These are phyloP conservation scores for Cyanoliseus patagonus DNA, from an alignment of 2,113 vertebrate species.

Conservation along the genomic window DNA sequence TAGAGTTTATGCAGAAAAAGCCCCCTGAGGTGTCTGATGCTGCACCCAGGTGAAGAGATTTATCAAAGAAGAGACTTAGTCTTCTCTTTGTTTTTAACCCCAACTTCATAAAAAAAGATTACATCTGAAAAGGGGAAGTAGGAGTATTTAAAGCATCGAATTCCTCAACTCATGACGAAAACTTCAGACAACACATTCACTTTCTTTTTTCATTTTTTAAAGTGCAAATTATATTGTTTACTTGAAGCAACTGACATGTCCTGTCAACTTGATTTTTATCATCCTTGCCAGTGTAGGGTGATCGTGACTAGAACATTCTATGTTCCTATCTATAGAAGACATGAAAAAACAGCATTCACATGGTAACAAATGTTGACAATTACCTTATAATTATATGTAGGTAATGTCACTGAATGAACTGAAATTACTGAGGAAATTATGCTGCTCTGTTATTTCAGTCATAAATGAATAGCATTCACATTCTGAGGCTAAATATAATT, in stretches of 20 bases:
- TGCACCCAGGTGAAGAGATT: neutral
- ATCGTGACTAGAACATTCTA: slow-evolving; percentile 39
- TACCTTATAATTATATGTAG: slow-evolving; percentile 81
- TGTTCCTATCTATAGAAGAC: slow-evolving; percentile 31
- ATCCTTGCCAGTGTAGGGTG: slow-evolving; percentile 27
- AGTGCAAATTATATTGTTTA: slow-evolving; percentile 43
- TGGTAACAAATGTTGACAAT: slow-evolving; percentile 77
- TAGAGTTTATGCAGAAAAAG: neutral
- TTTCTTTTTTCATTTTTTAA: slow-evolving; percentile 28
- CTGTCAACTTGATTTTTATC: slow-evolving; percentile 56
- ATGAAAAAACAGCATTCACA: slow-evolving; percentile 44
- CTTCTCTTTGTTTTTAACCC: neutral
- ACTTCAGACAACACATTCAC: slow-evolving; percentile 54
- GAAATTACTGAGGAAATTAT: slow-evolving; percentile 80
- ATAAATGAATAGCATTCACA: slow-evolving; percentile 62
- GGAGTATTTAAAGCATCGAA: slow-evolving; percentile 5
- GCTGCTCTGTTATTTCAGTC: slow-evolving; percentile 69
- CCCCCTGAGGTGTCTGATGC: neutral
- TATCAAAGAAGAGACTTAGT: neutral
- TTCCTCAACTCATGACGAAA: slow-evolving; percentile 24
- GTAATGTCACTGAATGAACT: slow-evolving; percentile 80
- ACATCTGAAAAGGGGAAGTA: neutral
- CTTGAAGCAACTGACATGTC: slow-evolving; percentile 33
- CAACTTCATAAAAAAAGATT: neutral
- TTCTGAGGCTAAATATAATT: slow-evolving; percentile 68